phyloP scores from a whole-genome alignment of 2,113 vertebrate species.

The Athene cunicularia region DNA sequence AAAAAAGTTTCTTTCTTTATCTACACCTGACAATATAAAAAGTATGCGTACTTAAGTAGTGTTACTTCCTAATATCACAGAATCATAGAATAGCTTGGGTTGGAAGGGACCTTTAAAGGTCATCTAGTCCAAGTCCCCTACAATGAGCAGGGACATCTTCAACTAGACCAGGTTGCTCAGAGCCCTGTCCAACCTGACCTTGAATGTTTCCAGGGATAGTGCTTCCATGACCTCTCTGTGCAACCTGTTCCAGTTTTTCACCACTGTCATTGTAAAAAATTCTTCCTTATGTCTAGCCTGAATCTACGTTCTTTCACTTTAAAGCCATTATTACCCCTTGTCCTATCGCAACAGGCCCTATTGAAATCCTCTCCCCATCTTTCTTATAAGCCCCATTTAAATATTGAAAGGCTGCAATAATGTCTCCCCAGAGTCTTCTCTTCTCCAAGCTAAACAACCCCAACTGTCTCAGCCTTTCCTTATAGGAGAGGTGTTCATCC shows the following conservation, averaged over 20 bases:
- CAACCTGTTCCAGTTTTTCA: not conserved
- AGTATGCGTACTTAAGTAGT: not conserved
- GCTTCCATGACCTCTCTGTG: not conserved
- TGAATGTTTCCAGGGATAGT: not conserved
- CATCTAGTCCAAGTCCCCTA: not conserved
- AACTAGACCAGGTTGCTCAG: not conserved
- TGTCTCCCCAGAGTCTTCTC: not conserved
- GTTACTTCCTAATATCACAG: not conserved
- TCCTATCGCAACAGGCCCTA: not conserved
- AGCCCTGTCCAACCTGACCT: not conserved
- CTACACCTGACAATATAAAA: not conserved
- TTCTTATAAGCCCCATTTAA: not conserved
- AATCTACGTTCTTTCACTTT: not conserved
- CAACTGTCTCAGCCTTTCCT: not conserved
- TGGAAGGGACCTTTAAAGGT: not conserved
- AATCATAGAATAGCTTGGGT: not conserved
- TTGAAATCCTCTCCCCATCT: not conserved
- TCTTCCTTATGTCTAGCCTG: not conserved
- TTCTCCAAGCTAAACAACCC: not conserved
- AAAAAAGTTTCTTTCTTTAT: not conserved
- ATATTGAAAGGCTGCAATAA: not conserved
- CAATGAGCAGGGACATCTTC: not conserved
- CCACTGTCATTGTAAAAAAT: accelerated
- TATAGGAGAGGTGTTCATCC: not conserved
- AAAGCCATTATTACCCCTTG: not conserved